These are phyloP conservation scores for Microplitis demolitor DNA, from an alignment of 1,140 invertebrate species.

Conservation along the genomic window DNA sequence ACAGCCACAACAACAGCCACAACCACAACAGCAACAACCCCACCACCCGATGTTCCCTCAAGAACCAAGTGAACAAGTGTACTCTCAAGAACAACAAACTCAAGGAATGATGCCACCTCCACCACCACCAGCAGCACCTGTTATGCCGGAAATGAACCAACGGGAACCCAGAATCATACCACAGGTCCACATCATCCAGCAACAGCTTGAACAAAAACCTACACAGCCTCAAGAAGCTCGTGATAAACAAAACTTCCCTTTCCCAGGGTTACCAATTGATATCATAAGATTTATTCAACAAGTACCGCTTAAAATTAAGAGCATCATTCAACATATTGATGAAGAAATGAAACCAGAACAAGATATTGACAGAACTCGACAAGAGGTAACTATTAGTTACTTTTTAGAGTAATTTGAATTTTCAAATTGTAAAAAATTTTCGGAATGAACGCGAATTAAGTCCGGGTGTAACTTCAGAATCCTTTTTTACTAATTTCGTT, in stretches of 20 bases:
- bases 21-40: constrained; percentile 36
- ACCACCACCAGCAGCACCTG: constrained; percentile 32
- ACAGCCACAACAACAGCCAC: constrained; percentile 36
- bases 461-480: not conserved
- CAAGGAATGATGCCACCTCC: constrained; percentile 49
- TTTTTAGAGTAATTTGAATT: no score
- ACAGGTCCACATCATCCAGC: constrained; percentile 41
- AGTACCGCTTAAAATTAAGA: constrained; percentile 53
- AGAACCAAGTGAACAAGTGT: constrained; percentile 28
- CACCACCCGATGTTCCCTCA: constrained; percentile 41
- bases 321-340: constrained; percentile 54
- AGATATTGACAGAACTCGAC: constrained; percentile 49
- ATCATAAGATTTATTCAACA: constrained; percentile 53
- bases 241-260: constrained; percentile 44
- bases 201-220: constrained; percentile 43
- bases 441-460: not conserved
- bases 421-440: no score
- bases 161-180: constrained; percentile 40
- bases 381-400: constrained; percentile 43
- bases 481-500: no score
- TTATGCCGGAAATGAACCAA: constrained; percentile 26
- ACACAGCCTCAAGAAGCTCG: constrained; percentile 34
- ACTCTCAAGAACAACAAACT: constrained; percentile 40
- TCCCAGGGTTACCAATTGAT: constrained; percentile 52
- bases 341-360: constrained; percentile 44